These are phyloP conservation scores for Poecilia wingei DNA, from an alignment of 2,797 vertebrate genomes.

Conservation along the genomic window DNA sequence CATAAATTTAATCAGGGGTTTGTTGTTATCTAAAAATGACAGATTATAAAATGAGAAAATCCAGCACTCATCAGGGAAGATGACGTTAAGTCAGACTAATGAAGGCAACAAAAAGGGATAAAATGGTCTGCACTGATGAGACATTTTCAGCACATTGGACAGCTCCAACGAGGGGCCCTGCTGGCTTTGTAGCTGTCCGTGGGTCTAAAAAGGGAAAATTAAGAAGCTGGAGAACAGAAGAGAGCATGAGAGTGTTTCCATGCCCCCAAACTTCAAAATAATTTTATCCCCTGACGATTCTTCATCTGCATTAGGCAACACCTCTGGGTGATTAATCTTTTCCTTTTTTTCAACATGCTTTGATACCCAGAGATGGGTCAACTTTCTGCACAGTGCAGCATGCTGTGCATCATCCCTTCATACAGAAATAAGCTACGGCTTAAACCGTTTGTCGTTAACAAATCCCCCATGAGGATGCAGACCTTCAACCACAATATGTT, in stretches of 20 bases:
- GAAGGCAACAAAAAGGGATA: not conserved
- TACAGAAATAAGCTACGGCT: slow-evolving; percentile 12
- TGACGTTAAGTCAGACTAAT: slow-evolving; percentile 19
- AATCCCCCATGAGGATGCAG: slow-evolving; percentile 5
- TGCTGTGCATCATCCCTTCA: slow-evolving; percentile 15
- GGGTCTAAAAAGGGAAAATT: slow-evolving; percentile 34
- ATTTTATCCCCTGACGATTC: slow-evolving; percentile 15
- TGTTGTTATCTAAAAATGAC: not conserved
- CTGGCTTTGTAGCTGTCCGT: slow-evolving; percentile 27
- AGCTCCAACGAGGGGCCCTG: slow-evolving; percentile 5
- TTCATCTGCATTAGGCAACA: slow-evolving; percentile 9
- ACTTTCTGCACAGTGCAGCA: slow-evolving; percentile 1
- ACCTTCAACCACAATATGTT: slow-evolving; percentile 17
- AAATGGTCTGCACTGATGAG: slow-evolving; percentile 12
- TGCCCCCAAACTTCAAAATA: not conserved
- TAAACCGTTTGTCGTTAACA: not conserved
- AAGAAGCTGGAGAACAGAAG: not conserved
- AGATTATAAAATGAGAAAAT: not conserved
- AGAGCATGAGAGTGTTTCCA: not conserved
- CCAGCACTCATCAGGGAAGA: not conserved
- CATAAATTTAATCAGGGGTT: not conserved
- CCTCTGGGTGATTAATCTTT: not conserved
- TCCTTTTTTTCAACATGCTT: not conserved
- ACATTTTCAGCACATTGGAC: slow-evolving; percentile 48
- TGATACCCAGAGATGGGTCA: slow-evolving; percentile 7